Evolutionary conservation across 2,797 vertebrate genomes (phyloP), one percentile per base, ranked within the genome.

Genomic region (Pseudomugil tenellus): DNA sequence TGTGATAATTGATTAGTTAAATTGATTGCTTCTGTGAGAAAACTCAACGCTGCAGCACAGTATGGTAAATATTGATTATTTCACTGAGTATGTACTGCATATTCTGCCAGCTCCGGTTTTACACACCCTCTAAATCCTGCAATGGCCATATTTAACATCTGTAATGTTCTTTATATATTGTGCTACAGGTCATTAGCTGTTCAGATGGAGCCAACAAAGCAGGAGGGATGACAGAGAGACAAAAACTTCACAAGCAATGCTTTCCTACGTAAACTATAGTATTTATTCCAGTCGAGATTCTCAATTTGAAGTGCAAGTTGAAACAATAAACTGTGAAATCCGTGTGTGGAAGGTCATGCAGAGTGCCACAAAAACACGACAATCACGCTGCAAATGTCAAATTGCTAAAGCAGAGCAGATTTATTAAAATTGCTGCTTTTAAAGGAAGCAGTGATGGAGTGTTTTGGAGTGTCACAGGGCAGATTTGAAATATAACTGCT

Each of bases 311-410:
- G 70, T 71, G 60, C 62, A 79, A 66, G 59, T 56, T 73, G 37
- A 76, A 51, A 80, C 60, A 67, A 77, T 71, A 77, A 70, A 84
- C 72, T 70, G 26, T n/a, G 62, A 52, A 77, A 79, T 87, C 78
- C 58, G 48, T 26, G 21, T 49, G 51, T 14, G 52, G 74, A 83
- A 88, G 78, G 81, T 88, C 76, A 74, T 58, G 5, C 6, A 31
- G 59, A 37, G 59, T 48, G 35, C 81, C 71, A 76, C 6, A 13
- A 19, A 55, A 63, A 64, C 49, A 25, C 70, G 49, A 23, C 48
- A 64, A 67, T 69, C 58, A 41, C 66, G 25, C 61, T 70, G 69
- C 66, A 79, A 84, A 89, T 72, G 59, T 75, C 60, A 77, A 54
- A 64, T 54, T 70, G 66, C 56, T 73, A 62, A 48, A 54, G 41